These are phyloP conservation scores for Propithecus perrieri DNA, from an alignment of 2,797 vertebrate species.

Conservation along the genomic window DNA sequence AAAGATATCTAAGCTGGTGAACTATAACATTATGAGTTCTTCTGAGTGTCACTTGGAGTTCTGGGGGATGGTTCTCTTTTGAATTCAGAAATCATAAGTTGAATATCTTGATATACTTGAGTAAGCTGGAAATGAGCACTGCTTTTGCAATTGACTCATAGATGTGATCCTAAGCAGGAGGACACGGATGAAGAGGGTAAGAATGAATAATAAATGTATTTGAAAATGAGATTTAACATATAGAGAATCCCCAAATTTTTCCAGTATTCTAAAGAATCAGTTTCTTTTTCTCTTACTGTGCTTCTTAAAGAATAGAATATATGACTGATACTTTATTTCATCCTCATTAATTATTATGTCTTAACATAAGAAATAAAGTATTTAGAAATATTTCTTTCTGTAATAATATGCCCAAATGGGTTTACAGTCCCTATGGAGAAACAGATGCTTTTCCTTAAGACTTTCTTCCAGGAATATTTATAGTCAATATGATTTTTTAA, in stretches of 20 bases:
- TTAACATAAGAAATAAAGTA: not conserved
- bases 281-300: not conserved
- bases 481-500: not conserved
- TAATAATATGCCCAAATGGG: not conserved
- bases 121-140: slow-evolving; percentile 80
- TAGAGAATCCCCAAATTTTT: slow-evolving; percentile 9
- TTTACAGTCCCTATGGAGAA: not conserved
- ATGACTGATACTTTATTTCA: not conserved
- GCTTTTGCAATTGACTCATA: slow-evolving; percentile 72
- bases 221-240: slow-evolving; percentile 75
- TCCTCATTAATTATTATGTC: not conserved
- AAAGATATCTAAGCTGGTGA: slow-evolving; percentile 79
- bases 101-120: slow-evolving; percentile 82
- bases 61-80: slow-evolving; percentile 72
- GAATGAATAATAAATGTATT: slow-evolving; percentile 68
- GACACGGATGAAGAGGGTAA: slow-evolving; percentile 62
- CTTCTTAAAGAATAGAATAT: slow-evolving; percentile 19
- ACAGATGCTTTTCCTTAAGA: not conserved
- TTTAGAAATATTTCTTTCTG: not conserved
- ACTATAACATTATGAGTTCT: slow-evolving; percentile 80
- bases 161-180: slow-evolving; percentile 71
- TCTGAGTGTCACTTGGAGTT: slow-evolving; percentile 80
- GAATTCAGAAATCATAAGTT: slow-evolving; percentile 80
- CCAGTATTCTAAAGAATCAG: not conserved
- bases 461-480: not conserved